phyloP scores from a whole-genome alignment of 2,888 invertebrate species.

The Thumatha senex region DNA sequence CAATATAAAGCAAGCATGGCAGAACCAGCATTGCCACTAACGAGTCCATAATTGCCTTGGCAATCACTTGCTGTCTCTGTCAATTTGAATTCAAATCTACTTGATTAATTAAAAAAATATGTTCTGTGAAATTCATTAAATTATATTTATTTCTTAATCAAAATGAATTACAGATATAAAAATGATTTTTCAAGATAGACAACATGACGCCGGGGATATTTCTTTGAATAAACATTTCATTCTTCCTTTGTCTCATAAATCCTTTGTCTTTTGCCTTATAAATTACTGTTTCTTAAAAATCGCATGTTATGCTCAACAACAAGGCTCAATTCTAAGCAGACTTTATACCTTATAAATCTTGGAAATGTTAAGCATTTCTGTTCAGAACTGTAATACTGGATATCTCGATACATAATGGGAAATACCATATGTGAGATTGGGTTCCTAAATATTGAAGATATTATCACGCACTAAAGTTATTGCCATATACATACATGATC shows the following conservation, averaged over 20 bases:
- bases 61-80: constrained; percentile 35
- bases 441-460: constrained; percentile 54
- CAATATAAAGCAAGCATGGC: constrained; percentile 38
- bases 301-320: constrained; percentile 41
- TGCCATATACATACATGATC: constrained; percentile 17
- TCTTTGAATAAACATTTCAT: constrained; percentile 35
- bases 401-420: constrained; percentile 54
- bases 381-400: constrained; percentile 46
- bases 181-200: constrained; percentile 27
- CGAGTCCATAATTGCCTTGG: constrained; percentile 42
- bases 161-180: constrained; percentile 30
- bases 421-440: constrained; percentile 58
- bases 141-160: constrained; percentile 35
- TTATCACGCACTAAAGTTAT: constrained; percentile 41
- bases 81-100: constrained; percentile 10
- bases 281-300: constrained; percentile 38
- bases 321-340: constrained; percentile 34
- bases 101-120: constrained; percentile 11
- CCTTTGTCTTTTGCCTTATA: constrained; percentile 40
- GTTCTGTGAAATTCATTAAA: constrained; percentile 26
- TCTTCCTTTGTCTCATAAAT: constrained; percentile 42
- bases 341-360: constrained; percentile 22
- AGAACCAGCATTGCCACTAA: constrained; percentile 33
- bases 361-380: constrained; percentile 29
- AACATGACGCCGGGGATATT: constrained; percentile 21